Percentiles rank a stretch among this genome's conserved stretches.
phyloP scores from a whole-genome alignment of 2,888 invertebrate species.

The Hyposoter didymator region DNA sequence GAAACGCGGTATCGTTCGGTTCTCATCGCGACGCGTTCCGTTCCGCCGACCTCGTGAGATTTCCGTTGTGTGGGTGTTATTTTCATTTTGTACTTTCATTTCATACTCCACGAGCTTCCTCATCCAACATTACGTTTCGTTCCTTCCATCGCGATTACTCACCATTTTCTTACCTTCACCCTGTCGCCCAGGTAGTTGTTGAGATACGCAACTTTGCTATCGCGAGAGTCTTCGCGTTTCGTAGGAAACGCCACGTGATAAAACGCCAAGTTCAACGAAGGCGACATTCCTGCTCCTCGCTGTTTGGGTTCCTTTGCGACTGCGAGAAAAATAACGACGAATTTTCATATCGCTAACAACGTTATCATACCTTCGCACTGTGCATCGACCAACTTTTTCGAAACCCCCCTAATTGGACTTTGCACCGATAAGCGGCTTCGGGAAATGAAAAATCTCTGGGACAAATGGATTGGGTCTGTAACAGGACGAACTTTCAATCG shows the following conservation, averaged over 20 bases:
- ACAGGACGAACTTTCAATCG: constrained; percentile 16
- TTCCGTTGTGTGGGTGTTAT: constrained; percentile 11
- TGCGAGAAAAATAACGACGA: background rate
- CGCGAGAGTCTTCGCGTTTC: background rate
- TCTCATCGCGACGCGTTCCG: constrained; percentile 22
- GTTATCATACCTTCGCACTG: background rate
- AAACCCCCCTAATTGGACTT: background rate
- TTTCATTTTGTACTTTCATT: constrained; percentile 13
- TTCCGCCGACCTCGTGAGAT: constrained; percentile 1
- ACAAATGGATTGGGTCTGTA: constrained; percentile 9
- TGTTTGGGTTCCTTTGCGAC: background rate
- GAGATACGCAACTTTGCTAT: background rate
- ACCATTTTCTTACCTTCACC: background rate
- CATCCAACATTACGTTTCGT: background rate
- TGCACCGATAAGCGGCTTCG: background rate
- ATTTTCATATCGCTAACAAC: background rate
- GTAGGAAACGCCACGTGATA: constrained; percentile 34
- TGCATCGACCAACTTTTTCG: background rate
- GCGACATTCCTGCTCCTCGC: background rate
- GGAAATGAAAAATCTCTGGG: constrained; percentile 6
- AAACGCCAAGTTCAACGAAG: constrained; percentile 16
- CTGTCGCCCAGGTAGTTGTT: background rate
- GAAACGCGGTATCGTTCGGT: constrained; percentile 75
- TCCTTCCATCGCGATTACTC: background rate
- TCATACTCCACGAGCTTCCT: background rate